A percentile compares a stretch with the other conserved stretches of the same genome.
phyloP scores from a whole-genome alignment of 2,113 vertebrate genomes.

The Cynocephalus volans region DNA sequence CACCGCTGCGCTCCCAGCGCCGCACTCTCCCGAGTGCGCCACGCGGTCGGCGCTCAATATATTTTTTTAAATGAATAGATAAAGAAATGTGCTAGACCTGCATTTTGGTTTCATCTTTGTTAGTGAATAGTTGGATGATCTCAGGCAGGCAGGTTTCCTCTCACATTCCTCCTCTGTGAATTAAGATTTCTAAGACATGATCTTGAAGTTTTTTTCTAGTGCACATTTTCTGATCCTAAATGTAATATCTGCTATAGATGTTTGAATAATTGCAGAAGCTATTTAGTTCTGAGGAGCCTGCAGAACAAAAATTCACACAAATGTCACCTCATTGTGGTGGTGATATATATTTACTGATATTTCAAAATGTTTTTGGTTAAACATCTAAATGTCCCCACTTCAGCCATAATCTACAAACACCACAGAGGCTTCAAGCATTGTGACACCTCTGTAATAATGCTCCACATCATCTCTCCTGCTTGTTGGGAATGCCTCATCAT shows the following conservation, averaged over 20 bases:
- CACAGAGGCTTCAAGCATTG: not conserved
- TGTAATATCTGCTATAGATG: not conserved
- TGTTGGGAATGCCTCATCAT: not conserved
- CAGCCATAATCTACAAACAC: not conserved
- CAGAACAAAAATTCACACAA: constrained; percentile 30
- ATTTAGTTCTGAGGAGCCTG: not conserved
- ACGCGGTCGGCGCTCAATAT: no score
- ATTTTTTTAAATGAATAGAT: not conserved
- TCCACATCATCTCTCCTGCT: not conserved
- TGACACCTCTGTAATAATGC: not conserved
- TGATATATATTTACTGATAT: not conserved
- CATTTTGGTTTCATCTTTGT: not conserved
- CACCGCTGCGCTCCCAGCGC: no score
- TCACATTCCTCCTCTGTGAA: constrained; percentile 18
- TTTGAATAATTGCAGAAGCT: not conserved
- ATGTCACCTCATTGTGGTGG: not conserved
- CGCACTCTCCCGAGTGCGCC: no score
- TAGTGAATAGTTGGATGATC: not conserved
- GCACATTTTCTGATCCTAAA: not conserved
- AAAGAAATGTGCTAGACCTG: not conserved
- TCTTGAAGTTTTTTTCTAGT: not conserved
- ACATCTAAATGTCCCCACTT: not conserved
- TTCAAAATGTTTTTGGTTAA: not conserved
- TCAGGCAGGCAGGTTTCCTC: not conserved
- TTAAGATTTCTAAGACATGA: not conserved